Conservation (phyloP, 2,888 invertebrate species). For the Caenorhabditis becei region DNA sequence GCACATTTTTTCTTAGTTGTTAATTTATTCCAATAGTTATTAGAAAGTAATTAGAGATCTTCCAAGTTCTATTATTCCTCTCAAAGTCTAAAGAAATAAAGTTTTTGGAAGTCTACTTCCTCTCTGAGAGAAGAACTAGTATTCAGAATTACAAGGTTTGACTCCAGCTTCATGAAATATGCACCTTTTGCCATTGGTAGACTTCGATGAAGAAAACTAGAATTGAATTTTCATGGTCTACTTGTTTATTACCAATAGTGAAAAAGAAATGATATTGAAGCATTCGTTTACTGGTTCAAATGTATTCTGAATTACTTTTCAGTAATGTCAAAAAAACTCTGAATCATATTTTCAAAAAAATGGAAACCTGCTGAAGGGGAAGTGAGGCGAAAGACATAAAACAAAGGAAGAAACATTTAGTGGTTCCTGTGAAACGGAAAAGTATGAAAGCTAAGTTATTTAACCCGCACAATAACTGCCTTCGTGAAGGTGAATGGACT, state of each 20-base stretch:
- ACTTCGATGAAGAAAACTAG: background rate
- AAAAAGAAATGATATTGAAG: no score
- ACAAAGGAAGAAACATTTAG: conserved; percentile 1
- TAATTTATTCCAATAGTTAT: no score
- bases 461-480: background rate
- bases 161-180: conserved; percentile 4
- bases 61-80: no score
- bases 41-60: no score
- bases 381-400: background rate
- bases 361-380: background rate
- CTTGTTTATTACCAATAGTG: background rate
- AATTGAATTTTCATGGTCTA: background rate
- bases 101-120: background rate
- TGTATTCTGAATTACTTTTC: no score
- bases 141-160: background rate
- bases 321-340: no score
- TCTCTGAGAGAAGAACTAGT: background rate
- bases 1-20: no score
- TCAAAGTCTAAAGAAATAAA: background rate
- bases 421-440: background rate
- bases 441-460: background rate
- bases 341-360: background rate
- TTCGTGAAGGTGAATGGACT: conserved; percentile 24
- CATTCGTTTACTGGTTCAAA: no score
- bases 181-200: background rate